Evolutionary conservation across 2,113 vertebrate genomes (phyloP).

Genomic region (Calonectris borealis): DNA sequence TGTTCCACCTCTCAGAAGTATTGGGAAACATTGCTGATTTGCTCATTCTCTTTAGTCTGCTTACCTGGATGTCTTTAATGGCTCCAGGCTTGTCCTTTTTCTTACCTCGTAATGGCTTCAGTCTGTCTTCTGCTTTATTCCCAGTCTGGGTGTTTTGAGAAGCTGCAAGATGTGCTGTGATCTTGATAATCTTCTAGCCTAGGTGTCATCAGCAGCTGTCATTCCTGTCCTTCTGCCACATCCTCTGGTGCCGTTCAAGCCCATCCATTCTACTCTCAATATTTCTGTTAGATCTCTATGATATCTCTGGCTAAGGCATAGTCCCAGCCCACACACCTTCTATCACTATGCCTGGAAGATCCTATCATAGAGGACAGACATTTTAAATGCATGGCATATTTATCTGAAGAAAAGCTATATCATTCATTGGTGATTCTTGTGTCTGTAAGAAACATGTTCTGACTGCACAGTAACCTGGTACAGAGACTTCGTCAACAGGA

Average conservation of each 20-base stretch:
- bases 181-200: neutral
- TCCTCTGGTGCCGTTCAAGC: neutral
- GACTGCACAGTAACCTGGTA: neutral
- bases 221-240: neutral
- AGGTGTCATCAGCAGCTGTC: neutral
- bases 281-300: neutral
- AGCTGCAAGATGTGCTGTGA: neutral
- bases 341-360: slow-evolving; percentile 10
- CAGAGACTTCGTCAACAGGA: neutral
- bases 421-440: neutral
- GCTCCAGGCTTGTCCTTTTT: neutral
- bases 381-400: slow-evolving; percentile 14
- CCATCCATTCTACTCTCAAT: neutral
- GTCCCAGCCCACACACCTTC: slow-evolving; percentile 24
- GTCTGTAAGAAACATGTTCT: neutral
- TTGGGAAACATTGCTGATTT: neutral
- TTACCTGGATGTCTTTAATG: neutral
- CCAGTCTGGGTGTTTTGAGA: neutral
- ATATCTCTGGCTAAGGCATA: neutral
- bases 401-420: slow-evolving; percentile 12
- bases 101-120: neutral
- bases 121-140: neutral
- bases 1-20: neutral
- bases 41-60: neutral
- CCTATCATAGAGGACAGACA: slow-evolving; percentile 13